A percentile compares a stretch with the other conserved stretches of the same genome.
Conservation (phyloP, 2,888 invertebrate species). For the Dichetophora obliterata region DNA sequence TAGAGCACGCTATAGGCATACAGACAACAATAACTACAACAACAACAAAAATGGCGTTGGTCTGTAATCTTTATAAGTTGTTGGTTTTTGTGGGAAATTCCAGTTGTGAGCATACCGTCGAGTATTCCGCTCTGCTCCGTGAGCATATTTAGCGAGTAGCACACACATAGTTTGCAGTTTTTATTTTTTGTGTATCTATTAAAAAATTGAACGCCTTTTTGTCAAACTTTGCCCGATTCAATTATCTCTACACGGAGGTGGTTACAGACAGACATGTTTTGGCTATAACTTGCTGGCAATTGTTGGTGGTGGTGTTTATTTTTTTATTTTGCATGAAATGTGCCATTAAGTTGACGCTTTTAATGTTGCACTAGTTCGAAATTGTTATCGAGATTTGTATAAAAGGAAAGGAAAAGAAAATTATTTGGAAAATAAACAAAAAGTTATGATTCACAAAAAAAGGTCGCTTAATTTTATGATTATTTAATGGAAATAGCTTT, state of each 20-base stretch:
- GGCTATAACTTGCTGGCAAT: too few relatives aligned
- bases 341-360: too few relatives aligned
- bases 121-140: not conserved
- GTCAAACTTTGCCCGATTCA: conserved; percentile 37
- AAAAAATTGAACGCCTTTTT: conserved; percentile 37
- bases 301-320: too few relatives aligned
- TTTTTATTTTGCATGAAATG: too few relatives aligned
- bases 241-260: conserved; percentile 19
- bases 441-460: too few relatives aligned
- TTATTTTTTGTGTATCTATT: conserved; percentile 35
- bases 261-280: too few relatives aligned
- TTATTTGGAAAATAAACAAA: too few relatives aligned
- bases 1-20: conserved; percentile 1
- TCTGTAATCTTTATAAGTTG: conserved; percentile 32
- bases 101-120: not conserved
- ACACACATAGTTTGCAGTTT: conserved; percentile 23
- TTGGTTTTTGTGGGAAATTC: conserved; percentile 20
- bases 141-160: conserved; percentile 8
- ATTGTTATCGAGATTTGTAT: too few relatives aligned
- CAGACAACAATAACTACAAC: conserved; percentile 12
- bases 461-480: too few relatives aligned
- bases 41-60: not conserved
- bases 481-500: too few relatives aligned
- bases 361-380: too few relatives aligned
- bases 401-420: too few relatives aligned